Evolutionary conservation across 2,888 invertebrate species (phyloP), one percentile per base, ranked within the genome.

Genomic region (Callyntrura guangdongensis): DNA sequence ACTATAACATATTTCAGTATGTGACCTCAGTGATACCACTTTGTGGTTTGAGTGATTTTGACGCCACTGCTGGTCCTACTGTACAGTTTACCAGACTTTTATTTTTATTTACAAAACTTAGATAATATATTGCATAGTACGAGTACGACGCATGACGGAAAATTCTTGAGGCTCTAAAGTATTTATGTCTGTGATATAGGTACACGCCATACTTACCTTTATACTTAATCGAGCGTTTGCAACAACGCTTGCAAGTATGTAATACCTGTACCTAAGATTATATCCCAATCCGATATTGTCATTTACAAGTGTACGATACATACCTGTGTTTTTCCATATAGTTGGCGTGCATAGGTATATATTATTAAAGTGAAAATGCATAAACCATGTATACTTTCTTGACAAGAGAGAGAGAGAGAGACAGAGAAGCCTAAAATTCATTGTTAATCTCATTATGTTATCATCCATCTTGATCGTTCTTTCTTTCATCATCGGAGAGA

Each of bases 401-500:
- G 27, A 20, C 27, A 25, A 6, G 36, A 56, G 22, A 67, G 56
- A 64, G 17, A 67, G 27, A 74, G 74, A 69, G 67, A 84, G 53
- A 53, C 1, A 36, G 0, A 67, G 86, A 87, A 47, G 64, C 74
- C 56, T 49, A 89, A 64, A 84, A 90, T 64, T 85, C 85, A 85
- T 20, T 69, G 72, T 79, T 90, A 85, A 89, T 90, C 89, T 85
- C 85, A 85, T 90, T 90, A 85, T 90, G 77, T 67, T 89, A 82
- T 89, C 74, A 69, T 88, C 89, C 67, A 64, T 85, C 67, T 77
- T 85, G 20, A 61, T 89, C 69, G 56, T 47, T 56, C 74, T 81
- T 83, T 25, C 56, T 69, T 89, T 72, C 83, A 83, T 83, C 67
- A 49, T 82, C 84, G 59, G 82, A 47, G 83, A 74, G 56, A 59